phyloP scores from a whole-genome alignment of 2,797 vertebrate genomes.

The Emydoidea blandingii region DNA sequence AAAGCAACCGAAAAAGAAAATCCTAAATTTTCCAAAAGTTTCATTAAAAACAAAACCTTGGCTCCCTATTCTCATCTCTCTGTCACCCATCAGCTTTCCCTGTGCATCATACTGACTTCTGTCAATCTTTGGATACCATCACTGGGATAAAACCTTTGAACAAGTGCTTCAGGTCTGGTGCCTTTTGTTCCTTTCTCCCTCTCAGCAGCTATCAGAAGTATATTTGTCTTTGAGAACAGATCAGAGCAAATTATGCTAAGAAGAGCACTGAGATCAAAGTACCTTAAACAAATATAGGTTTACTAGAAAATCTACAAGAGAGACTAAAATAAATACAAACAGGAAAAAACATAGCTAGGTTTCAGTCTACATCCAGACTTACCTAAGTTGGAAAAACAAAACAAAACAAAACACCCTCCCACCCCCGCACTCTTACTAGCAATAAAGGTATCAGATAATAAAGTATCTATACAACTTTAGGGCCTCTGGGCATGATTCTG shows the following conservation, averaged over 20 bases:
- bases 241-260: neutral
- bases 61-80: neutral
- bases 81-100: neutral
- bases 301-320: neutral
- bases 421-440: neutral
- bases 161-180: neutral
- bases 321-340: neutral
- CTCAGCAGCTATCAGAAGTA: neutral
- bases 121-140: neutral
- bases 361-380: neutral
- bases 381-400: neutral
- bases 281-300: neutral
- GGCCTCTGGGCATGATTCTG: neutral
- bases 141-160: neutral
- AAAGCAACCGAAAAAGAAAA: neutral
- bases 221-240: neutral
- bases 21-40: neutral
- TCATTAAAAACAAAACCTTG: neutral
- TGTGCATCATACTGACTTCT: neutral
- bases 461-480: neutral
- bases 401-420: neutral
- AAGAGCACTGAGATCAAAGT: neutral
- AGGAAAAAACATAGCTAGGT: neutral
- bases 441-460: neutral
- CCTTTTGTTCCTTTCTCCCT: neutral